Evolutionary conservation across 2,888 invertebrate genomes (phyloP).

Genomic region (Philereme vetulata): DNA sequence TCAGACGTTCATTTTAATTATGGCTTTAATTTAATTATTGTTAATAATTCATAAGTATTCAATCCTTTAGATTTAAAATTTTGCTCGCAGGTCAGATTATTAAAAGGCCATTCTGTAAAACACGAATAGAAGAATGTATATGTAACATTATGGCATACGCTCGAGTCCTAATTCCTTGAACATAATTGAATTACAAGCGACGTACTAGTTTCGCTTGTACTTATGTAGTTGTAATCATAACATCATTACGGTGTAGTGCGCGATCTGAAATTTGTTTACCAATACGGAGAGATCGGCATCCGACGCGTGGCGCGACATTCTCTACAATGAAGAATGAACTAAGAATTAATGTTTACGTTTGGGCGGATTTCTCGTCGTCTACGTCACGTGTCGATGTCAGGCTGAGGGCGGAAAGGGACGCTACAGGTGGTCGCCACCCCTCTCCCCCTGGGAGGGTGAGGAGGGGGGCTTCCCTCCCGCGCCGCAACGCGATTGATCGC

Average conservation of each 20-base stretch:
- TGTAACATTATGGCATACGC: constrained; percentile 36
- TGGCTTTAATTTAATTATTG: too few species aligned
- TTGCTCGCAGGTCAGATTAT: too few species aligned
- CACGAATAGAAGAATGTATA: constrained; percentile 10
- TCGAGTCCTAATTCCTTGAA: constrained; percentile 58
- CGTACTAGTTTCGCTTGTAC: constrained; percentile 43
- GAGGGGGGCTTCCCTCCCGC: constrained; percentile 46
- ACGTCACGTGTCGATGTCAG: constrained; percentile 80
- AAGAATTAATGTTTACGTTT: constrained; percentile 84
- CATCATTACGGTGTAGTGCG: constrained; percentile 45
- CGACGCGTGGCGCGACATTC: constrained; percentile 77
- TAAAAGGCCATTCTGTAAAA: not conserved
- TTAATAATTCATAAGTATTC: too few species aligned
- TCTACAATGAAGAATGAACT: constrained; percentile 81
- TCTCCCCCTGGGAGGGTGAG: constrained; percentile 38
- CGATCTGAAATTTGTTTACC: constrained; percentile 74
- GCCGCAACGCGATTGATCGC: constrained; percentile 79
- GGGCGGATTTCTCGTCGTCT: constrained; percentile 79
- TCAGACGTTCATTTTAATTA: too few species aligned
- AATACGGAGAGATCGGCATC: constrained; percentile 74
- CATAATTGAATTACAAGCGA: constrained; percentile 70
- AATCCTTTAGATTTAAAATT: too few species aligned
- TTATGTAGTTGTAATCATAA: constrained; percentile 43
- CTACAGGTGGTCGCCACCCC: constrained; percentile 74
- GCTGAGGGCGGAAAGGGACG: constrained; percentile 50